These are phyloP conservation scores for Xestia sexstrigata DNA, from an alignment of 2,888 invertebrate genomes.

Conservation along the genomic window DNA sequence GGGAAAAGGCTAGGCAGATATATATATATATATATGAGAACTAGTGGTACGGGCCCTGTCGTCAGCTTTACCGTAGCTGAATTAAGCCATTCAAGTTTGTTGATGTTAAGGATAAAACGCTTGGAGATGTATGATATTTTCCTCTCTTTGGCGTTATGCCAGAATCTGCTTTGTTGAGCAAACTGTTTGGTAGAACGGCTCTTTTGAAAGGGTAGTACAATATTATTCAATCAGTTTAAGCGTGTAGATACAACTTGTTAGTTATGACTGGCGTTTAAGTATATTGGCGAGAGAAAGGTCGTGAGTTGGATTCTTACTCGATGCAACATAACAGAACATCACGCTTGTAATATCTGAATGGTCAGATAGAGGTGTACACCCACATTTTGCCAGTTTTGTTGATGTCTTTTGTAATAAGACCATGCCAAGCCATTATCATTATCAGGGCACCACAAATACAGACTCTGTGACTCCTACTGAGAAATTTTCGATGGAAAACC, in stretches of 20 bases:
- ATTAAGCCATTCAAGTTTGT: constrained; percentile 46
- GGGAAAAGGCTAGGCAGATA: too few relatives aligned
- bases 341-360: neutral
- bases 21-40: too few relatives aligned
- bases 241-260: constrained; percentile 1
- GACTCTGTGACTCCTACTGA: neutral
- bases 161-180: constrained; percentile 27
- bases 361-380: neutral
- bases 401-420: neutral
- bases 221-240: constrained; percentile 30
- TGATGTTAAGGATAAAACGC: constrained; percentile 45
- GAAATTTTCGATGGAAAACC: neutral
- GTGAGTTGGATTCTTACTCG: neutral
- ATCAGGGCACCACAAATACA: too few relatives aligned
- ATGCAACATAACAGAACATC: neutral
- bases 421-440: too few relatives aligned
- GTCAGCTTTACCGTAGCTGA: neutral
- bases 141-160: constrained; percentile 39
- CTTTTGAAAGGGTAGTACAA: constrained; percentile 26
- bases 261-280: neutral
- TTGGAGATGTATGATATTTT: constrained; percentile 37
- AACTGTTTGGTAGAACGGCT: constrained; percentile 30
- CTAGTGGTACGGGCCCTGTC: neutral
- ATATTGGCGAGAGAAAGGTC: neutral
- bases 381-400: neutral